Evolutionary conservation across 2,113 vertebrate genomes (phyloP).

Genomic region (Aegypius monachus): DNA sequence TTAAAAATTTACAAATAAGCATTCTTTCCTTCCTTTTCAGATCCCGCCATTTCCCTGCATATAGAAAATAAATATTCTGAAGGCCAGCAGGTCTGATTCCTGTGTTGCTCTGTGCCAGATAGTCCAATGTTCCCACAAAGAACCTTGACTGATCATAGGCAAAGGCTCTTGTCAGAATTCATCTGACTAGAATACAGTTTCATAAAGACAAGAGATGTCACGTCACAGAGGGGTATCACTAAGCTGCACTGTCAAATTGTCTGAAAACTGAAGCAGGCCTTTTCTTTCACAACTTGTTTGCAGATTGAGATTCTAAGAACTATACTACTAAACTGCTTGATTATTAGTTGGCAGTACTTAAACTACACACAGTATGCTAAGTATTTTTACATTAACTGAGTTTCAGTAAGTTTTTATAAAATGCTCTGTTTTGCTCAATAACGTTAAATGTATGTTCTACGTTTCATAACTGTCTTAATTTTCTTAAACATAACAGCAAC

Average conservation of each 20-base stretch:
- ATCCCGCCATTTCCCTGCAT: not conserved
- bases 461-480: slow-evolving; percentile 64
- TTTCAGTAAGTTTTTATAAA: slow-evolving; percentile 71
- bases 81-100: not conserved
- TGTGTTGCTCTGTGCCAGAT: not conserved
- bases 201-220: not conserved
- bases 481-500: slow-evolving; percentile 59
- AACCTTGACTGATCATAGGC: not conserved
- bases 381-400: slow-evolving; percentile 68
- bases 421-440: slow-evolving; percentile 68
- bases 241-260: not conserved
- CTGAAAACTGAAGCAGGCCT: slow-evolving; percentile 48
- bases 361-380: slow-evolving; percentile 58
- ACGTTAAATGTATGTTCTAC: slow-evolving; percentile 66
- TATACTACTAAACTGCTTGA: slow-evolving; percentile 63
- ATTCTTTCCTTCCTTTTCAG: not conserved
- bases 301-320: slow-evolving; percentile 67
- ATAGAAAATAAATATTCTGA: not conserved
- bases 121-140: not conserved
- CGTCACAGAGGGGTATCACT: not conserved
- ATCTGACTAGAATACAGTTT: not conserved
- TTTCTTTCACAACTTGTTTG: slow-evolving; percentile 40
- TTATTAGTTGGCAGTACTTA: slow-evolving; percentile 66
- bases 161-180: not conserved
- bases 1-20: not conserved